phyloP scores from a whole-genome alignment of 1,140 invertebrate genomes.

The Diplogasteroides magnus region DNA sequence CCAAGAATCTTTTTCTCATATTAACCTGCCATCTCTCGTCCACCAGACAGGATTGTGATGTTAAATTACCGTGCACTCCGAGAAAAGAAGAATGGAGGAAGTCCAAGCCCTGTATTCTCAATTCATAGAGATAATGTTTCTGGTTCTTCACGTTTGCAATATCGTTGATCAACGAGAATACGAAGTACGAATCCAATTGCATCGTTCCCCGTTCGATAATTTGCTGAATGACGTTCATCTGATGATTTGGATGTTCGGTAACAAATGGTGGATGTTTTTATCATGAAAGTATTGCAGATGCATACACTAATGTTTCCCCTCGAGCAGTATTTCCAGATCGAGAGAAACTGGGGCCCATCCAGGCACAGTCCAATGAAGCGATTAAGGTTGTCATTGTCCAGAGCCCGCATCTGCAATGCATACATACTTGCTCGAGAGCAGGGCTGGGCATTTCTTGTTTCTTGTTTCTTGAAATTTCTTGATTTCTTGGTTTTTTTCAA shows the following conservation, averaged over 20 bases:
- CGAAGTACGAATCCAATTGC: background rate
- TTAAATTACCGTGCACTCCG: background rate
- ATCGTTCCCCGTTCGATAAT: background rate
- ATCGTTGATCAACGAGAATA: background rate
- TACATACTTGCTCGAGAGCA: too few relatives aligned
- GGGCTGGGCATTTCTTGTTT: too few relatives aligned
- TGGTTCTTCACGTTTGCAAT: background rate
- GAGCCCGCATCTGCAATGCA: background rate
- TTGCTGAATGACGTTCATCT: background rate
- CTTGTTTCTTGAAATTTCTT: too few relatives aligned
- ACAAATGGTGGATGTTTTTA: too few relatives aligned
- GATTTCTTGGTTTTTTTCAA: too few relatives aligned
- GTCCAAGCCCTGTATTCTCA: background rate
- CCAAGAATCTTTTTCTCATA: too few relatives aligned
- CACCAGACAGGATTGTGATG: background rate
- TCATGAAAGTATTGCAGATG: background rate
- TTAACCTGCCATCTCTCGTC: background rate
- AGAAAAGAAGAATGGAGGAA: background rate
- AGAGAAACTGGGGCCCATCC: conserved; percentile 34
- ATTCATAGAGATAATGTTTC: too few relatives aligned
- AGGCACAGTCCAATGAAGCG: conserved; percentile 40
- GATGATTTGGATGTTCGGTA: background rate
- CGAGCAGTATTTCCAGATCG: conserved; percentile 26
- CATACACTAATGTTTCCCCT: background rate
- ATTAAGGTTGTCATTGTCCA: conserved; percentile 40